Base-by-base conservation (phyloP, 2,797 vertebrate species). In the Coranthus polyacanthus region DNA sequence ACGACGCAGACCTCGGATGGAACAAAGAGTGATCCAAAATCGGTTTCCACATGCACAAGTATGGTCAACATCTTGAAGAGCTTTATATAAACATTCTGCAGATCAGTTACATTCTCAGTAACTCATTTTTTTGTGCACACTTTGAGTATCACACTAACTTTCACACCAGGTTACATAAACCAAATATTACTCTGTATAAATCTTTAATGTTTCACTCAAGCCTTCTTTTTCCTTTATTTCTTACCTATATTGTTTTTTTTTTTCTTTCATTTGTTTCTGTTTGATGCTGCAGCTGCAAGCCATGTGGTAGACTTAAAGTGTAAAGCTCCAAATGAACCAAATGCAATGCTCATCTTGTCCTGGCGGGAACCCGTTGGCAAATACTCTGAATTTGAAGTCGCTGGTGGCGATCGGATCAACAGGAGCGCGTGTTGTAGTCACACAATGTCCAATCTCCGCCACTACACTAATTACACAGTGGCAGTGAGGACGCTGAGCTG, bases 31-130 rank as follows among this genome's bases (percentile, higher is more conserved):
- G 61, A 4, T 0, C 3, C 77, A n/a, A 4, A 1, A 24, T 1
- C 0, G 6, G 45, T 43, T 21, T 60, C 37, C 2, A 6, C 0
- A 0, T 94, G 90, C 82, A 94, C 94, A 89, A 70, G 94, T 94
- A 82, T 11, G 88, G 10, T 18, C 38, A 13, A 26, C 2, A 20
- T 1, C 7, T 18, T 10, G 2, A 34, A 51, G 37, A 0, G 22
- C 42, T 71, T 57, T 6, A 12, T 15, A 17, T 17, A 16, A n/a
- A 45, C 4, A 6, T 55, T 3, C 0, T 38, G 6, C 15, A 42
- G 7, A 22, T 12, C 0, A 15, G 5, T 43, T 21, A 26, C 24
- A 26, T 26, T 26, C 24, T 26, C n/a, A 3, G 3, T 26, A 26
- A 3, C 24, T 26, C 3, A 26, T 26, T 3, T 26, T 26, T 26